A percentile compares a stretch with the other conserved stretches of the same genome.
Conservation (phyloP, 1,140 invertebrate genomes). For the Drosophila simulans region DNA sequence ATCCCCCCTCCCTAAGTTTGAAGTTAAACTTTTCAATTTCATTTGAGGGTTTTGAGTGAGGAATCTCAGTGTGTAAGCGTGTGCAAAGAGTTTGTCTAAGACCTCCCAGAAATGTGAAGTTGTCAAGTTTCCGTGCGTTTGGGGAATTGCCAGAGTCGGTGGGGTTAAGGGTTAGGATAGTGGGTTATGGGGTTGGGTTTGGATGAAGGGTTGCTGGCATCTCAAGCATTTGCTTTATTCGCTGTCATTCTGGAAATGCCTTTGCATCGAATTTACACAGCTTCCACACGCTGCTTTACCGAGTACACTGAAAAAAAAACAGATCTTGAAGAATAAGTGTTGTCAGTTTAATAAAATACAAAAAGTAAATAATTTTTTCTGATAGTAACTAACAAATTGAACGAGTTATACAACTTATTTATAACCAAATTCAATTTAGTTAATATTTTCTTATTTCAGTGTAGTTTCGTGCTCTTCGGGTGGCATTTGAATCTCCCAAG, state of each 20-base stretch:
- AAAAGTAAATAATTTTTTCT: too few relatives aligned
- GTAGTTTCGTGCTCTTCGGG: conserved; percentile 1
- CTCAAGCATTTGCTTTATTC: conserved; percentile 36
- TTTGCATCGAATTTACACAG: conserved; percentile 24
- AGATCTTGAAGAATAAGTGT: not conserved
- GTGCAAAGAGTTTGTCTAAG: conserved; percentile 31
- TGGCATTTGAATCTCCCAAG: conserved; percentile 44
- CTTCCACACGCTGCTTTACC: conserved; percentile 9
- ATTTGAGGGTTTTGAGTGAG: conserved; percentile 51
- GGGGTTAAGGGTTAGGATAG: not conserved
- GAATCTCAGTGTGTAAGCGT: conserved; percentile 26
- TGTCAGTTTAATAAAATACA: too few relatives aligned
- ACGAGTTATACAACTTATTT: not conserved
- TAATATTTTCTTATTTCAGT: not conserved
- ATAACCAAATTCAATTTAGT: not conserved
- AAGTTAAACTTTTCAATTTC: conserved; percentile 73
- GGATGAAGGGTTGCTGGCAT: conserved; percentile 24
- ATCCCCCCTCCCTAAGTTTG: conserved; percentile 14
- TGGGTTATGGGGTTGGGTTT: not conserved
- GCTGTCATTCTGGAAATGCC: conserved; percentile 36
- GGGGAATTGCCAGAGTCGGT: conserved; percentile 22
- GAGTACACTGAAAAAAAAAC: conserved; percentile 2
- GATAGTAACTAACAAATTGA: too few relatives aligned
- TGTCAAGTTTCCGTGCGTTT: conserved; percentile 39
- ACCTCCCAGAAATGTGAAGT: conserved; percentile 46